These are phyloP conservation scores for Telenomus remus DNA, from an alignment of 1,140 invertebrate species.

Conservation along the genomic window DNA sequence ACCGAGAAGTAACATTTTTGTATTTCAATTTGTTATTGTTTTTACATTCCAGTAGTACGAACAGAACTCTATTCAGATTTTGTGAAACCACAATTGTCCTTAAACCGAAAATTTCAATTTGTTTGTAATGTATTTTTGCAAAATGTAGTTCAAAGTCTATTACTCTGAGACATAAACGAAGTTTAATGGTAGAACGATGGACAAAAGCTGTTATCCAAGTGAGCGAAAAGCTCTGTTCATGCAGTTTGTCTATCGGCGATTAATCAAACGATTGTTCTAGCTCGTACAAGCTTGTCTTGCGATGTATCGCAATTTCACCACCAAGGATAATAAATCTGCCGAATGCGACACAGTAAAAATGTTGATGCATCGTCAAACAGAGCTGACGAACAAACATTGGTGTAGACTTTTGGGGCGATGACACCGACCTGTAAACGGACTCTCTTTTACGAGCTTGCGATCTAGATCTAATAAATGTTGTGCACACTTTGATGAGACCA, in stretches of 20 bases:
- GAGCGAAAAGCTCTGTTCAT: slow-evolving; percentile 17
- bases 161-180: neutral
- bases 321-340: slow-evolving; percentile 39
- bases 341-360: slow-evolving; percentile 44
- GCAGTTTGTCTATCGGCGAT: slow-evolving; percentile 42
- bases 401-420: slow-evolving; percentile 17
- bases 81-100: too few species aligned
- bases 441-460: slow-evolving; percentile 47
- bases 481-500: slow-evolving; percentile 43
- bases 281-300: slow-evolving; percentile 14
- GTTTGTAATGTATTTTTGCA: too few species aligned
- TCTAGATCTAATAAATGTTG: slow-evolving; percentile 51
- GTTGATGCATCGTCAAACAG: slow-evolving; percentile 49
- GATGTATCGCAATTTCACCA: slow-evolving; percentile 33
- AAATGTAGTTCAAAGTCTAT: neutral
- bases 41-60: too few species aligned
- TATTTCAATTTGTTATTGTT: too few species aligned
- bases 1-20: too few species aligned
- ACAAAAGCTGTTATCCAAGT: slow-evolving; percentile 13
- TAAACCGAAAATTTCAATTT: too few species aligned
- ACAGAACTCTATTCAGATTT: too few species aligned
- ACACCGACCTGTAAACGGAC: slow-evolving; percentile 36
- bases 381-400: slow-evolving; percentile 24
- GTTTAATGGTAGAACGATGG: slow-evolving; percentile 4
- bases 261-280: slow-evolving; percentile 46